Conservation (phyloP, 1,140 invertebrate genomes). For the Antheraea mylitta region DNA sequence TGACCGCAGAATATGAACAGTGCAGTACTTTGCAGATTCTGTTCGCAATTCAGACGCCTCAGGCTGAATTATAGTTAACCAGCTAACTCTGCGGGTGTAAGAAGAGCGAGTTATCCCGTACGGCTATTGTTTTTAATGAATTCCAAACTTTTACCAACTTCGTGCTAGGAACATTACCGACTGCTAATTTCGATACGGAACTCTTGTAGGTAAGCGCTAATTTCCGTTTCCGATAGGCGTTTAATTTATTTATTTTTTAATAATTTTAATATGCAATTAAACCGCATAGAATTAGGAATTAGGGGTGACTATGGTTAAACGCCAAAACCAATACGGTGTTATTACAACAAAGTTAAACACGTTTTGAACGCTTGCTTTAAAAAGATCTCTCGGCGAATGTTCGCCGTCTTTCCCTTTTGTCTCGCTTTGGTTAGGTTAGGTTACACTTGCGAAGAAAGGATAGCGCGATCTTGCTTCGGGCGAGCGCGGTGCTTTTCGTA, state of each 20-base stretch:
- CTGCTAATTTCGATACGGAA: constrained; percentile 9
- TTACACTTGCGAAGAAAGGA: too few relatives aligned
- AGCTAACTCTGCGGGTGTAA: constrained; percentile 11
- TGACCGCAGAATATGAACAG: constrained; percentile 1
- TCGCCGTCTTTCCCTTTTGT: too few relatives aligned
- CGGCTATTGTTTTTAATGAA: constrained; percentile 14
- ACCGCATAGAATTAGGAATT: too few relatives aligned
- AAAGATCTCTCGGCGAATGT: too few relatives aligned
- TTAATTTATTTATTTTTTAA: background rate
- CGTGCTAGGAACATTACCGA: constrained; percentile 9
- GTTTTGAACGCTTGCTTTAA: too few relatives aligned
- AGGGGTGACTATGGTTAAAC: too few relatives aligned
- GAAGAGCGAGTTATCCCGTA: constrained; percentile 8
- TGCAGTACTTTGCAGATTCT: constrained; percentile 10
- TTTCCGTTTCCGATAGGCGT: background rate
- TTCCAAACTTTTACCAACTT: constrained; percentile 12
- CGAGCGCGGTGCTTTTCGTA: too few relatives aligned
- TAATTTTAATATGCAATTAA: background rate
- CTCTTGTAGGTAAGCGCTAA: background rate
- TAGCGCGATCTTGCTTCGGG: too few relatives aligned
- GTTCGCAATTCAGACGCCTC: constrained; percentile 11
- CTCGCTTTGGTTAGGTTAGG: too few relatives aligned
- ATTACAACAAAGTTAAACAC: too few relatives aligned
- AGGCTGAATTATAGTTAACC: constrained; percentile 13
- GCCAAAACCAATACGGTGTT: too few relatives aligned